A percentile compares a stretch with the other conserved stretches of the same genome.
Conservation (phyloP, 35 echinoderm and acorn worm species). For the Eucidaris tribuloides region DNA sequence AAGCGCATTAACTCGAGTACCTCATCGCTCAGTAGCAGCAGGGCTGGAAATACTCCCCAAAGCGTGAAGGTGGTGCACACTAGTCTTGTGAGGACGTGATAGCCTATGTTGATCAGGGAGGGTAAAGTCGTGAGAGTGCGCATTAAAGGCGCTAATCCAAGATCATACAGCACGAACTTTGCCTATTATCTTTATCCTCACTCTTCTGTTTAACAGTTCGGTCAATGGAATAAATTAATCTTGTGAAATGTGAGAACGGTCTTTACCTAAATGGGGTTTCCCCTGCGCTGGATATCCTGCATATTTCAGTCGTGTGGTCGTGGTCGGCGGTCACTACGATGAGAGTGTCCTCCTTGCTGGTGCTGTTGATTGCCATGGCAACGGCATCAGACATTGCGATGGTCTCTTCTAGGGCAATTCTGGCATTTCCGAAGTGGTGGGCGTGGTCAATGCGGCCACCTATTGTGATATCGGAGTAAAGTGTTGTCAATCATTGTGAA, state of each 20-base stretch:
- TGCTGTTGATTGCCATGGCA: slow-evolving; percentile 50
- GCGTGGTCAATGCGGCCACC: slow-evolving; percentile 24
- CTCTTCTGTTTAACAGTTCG: background rate
- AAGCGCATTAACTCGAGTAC: no score
- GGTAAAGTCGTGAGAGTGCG: no score
- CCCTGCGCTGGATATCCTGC: slow-evolving; percentile 70
- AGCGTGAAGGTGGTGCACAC: no score
- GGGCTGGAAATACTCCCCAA: no score
- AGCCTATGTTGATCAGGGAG: no score
- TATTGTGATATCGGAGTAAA: background rate
- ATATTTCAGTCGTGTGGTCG: slow-evolving; percentile 53
- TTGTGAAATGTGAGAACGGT: no score
- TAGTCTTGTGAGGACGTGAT: no score
- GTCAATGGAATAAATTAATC: no score
- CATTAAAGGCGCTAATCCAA: background rate
- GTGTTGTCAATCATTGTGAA: no score
- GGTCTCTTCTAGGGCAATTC: slow-evolving; percentile 54
- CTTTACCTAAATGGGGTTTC: slow-evolving; percentile 89
- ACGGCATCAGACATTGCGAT: slow-evolving; percentile 65
- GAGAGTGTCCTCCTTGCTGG: slow-evolving; percentile 65
- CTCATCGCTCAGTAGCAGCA: no score
- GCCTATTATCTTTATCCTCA: background rate
- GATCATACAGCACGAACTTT: background rate
- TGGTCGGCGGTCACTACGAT: slow-evolving; percentile 96
- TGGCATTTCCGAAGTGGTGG: slow-evolving; percentile 47